These are phyloP conservation scores for Thumatha senex DNA, from an alignment of 2,888 invertebrate species.

Conservation along the genomic window DNA sequence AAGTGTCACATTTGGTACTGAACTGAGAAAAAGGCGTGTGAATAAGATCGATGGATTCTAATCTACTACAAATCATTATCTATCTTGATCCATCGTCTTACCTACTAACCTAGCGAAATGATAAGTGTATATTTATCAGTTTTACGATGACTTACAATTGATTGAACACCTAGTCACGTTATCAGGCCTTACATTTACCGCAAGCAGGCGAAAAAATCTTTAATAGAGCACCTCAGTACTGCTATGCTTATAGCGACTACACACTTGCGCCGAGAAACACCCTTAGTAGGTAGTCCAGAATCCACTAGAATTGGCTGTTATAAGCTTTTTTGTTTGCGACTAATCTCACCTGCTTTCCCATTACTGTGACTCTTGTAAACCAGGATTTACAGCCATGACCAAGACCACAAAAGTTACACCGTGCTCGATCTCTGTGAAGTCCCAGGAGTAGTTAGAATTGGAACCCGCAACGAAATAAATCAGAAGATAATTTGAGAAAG, in stretches of 20 bases:
- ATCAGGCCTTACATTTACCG: not conserved
- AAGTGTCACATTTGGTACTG: not conserved
- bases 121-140: slow-evolving; percentile 43
- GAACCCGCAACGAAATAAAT: no score
- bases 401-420: no score
- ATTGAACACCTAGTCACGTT: slow-evolving; percentile 50
- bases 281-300: no score
- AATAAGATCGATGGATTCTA: not conserved
- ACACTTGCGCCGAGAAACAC: no score
- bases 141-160: slow-evolving; percentile 49
- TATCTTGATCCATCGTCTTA: slow-evolving; percentile 46
- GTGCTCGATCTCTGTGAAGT: no score
- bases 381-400: no score
- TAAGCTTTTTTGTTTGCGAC: no score
- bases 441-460: no score
- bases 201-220: not conserved
- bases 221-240: not conserved
- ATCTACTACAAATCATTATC: slow-evolving; percentile 7
- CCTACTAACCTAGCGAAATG: slow-evolving; percentile 67
- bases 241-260: not conserved
- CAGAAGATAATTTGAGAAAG: no score
- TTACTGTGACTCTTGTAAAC: no score
- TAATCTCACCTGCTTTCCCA: no score
- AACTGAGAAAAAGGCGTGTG: not conserved
- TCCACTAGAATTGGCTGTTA: no score